Conservation (phyloP, 2,113 vertebrate species). For the Meleagris gallopavo region DNA sequence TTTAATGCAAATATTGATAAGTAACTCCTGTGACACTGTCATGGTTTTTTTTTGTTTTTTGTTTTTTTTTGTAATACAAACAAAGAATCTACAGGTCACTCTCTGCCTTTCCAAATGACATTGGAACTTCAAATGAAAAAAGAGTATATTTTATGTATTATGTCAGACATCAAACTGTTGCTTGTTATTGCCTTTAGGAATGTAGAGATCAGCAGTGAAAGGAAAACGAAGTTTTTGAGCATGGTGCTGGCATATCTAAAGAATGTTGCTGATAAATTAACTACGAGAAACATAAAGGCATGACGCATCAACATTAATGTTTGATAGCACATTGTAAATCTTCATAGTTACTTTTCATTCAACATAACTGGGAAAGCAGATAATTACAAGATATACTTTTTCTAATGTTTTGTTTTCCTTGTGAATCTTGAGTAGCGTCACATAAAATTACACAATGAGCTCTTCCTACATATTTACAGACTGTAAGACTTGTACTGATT, state of each 20-base stretch:
- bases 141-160: neutral
- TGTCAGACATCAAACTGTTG: neutral
- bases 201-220: neutral
- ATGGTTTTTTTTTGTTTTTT: no score
- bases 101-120: neutral
- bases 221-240: neutral
- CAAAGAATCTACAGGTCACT: neutral
- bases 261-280: constrained; percentile 9
- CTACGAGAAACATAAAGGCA: neutral
- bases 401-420: neutral
- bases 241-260: neutral
- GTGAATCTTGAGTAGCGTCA: neutral
- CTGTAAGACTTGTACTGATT: neutral
- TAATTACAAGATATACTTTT: neutral
- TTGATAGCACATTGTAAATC: neutral
- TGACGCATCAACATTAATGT: neutral
- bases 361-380: neutral
- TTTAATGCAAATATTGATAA: neutral
- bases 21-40: neutral
- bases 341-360: neutral
- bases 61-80: neutral
- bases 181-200: neutral
- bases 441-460: neutral
- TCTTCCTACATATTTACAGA: neutral
- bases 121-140: neutral